Percentiles rank a stretch among this genome's conserved stretches.
These are phyloP conservation scores for Drosophila helvetica DNA, from an alignment of 2,888 invertebrate genomes.

Conservation along the genomic window DNA sequence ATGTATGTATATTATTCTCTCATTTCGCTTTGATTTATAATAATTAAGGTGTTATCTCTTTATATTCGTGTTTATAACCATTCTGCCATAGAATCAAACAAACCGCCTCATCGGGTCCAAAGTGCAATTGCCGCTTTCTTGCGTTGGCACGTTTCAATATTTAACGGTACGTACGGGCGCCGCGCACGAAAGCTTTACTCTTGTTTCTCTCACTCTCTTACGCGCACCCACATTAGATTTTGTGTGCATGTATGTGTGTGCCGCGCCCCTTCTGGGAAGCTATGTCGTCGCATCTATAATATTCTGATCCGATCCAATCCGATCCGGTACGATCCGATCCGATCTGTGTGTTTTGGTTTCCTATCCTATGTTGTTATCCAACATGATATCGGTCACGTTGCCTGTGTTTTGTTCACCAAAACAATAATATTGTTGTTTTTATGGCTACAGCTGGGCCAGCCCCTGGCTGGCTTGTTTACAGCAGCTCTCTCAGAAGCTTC, in stretches of 20 bases:
- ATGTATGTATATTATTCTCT: not conserved
- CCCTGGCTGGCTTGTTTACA: constrained; percentile 50
- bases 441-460: constrained; percentile 19
- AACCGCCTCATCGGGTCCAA: constrained; percentile 47
- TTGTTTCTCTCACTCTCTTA: constrained; percentile 1
- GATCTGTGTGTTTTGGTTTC: constrained; percentile 11
- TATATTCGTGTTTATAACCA: constrained; percentile 38
- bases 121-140: constrained; percentile 42
- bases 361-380: constrained; percentile 8
- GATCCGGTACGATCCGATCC: not conserved
- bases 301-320: not conserved
- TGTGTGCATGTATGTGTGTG: constrained; percentile 1
- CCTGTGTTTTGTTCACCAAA: constrained; percentile 25
- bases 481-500: constrained; percentile 14
- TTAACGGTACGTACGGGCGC: constrained; percentile 1
- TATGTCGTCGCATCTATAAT: no score
- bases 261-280: constrained; percentile 25
- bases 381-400: constrained; percentile 60
- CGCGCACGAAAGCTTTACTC: constrained; percentile 23
- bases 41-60: constrained; percentile 18
- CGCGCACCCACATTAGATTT: not conserved
- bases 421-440: constrained; percentile 32
- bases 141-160: constrained; percentile 9
- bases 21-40: constrained; percentile 26
- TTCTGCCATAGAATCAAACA: constrained; percentile 22